These are phyloP conservation scores for Notothenia coriiceps DNA, from an alignment of 2,113 vertebrate species.

Conservation along the genomic window DNA sequence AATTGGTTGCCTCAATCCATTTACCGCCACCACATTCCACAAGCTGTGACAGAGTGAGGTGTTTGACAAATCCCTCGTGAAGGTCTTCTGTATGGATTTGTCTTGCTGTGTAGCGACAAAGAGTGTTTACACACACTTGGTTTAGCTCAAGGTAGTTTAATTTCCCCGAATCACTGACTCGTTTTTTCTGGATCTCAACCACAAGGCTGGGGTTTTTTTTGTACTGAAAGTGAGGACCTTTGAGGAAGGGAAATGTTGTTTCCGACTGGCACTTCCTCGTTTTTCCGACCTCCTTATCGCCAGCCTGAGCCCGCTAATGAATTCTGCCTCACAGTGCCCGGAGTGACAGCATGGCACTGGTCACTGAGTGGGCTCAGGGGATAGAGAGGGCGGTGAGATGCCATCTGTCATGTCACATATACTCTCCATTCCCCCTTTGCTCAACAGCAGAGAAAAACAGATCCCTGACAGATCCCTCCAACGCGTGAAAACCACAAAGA, in stretches of 20 bases:
- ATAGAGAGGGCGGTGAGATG: slow-evolving; percentile 32
- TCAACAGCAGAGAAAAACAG: slow-evolving; percentile 21
- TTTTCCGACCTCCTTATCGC: slow-evolving; percentile 35
- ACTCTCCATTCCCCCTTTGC: slow-evolving; percentile 19
- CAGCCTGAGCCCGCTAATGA: slow-evolving; percentile 67
- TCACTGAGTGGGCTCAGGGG: slow-evolving; percentile 62
- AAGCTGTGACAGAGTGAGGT: slow-evolving; percentile 37
- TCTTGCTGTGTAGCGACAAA: slow-evolving; percentile 49
- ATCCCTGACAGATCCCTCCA: background rate
- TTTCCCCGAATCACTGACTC: slow-evolving; percentile 70
- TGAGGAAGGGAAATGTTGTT: slow-evolving; percentile 15
- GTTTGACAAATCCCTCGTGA: slow-evolving; percentile 41
- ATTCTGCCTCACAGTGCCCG: slow-evolving; percentile 64
- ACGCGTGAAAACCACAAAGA: background rate
- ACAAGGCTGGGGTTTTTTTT: slow-evolving; percentile 1
- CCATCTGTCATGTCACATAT: slow-evolving; percentile 63
- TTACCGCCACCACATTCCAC: slow-evolving; percentile 49
- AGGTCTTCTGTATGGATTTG: slow-evolving; percentile 56
- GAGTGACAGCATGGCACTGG: slow-evolving; percentile 63
- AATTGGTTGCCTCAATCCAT: slow-evolving; percentile 62
- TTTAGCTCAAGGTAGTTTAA: slow-evolving; percentile 65
- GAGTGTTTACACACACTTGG: slow-evolving; percentile 48
- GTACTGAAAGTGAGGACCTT: background rate
- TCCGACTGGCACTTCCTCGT: background rate
- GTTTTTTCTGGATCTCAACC: slow-evolving; percentile 39